Base-by-base conservation (phyloP, 92 coral and sea anemone genomes). In the Palythoa grandiflora region DNA sequence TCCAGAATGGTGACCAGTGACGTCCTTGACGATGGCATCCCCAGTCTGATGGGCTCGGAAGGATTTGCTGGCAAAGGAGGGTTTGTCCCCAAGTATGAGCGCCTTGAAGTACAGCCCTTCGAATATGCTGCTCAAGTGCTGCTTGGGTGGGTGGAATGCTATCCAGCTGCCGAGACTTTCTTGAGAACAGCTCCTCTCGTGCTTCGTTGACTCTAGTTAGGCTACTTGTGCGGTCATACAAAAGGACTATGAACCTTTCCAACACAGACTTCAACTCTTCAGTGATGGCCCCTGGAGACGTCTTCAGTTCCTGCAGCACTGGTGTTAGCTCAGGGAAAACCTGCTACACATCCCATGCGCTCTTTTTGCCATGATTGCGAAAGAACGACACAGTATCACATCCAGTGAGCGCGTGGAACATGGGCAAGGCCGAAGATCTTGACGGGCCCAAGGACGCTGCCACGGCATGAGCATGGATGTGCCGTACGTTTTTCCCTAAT, bases 101-200 rank as follows among this genome's bases (percentile, higher is more conserved):
- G 63, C 94, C 94, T 84, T 94, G 94, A 21, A 91, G 87, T 40
- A 94, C 90, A 40, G 96, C 90, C 40, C 93, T 66, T 79, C 73
- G 79, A 50, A 70, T 80, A 76, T 93, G 95, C 68, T 89, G 89
- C 55, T 57, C 84, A 21, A 89, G 92, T 76, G 92, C 92, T 78
- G 85, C 92, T 89, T 78, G 79, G 50, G 92, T 90, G 53, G 89
- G 89, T 48, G 89, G 87, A 35, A 90, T 90, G 75, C 78, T 85
- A 72, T 90, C 89, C 54, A 90, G 47, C 48, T 53, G n/a, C 79
- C 89, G 79, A 61, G 92, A 85, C 71, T 90, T 85, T 72, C 63
- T 85, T 8, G 87, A 80, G 83, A 88, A 88, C 80, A 71, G 73
- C 73, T 80, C 94, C 76, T 91, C 89, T 66, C 90, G 74, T 60